Conservation (phyloP, 2,888 invertebrate species). For the Seladonia tumulorum region DNA sequence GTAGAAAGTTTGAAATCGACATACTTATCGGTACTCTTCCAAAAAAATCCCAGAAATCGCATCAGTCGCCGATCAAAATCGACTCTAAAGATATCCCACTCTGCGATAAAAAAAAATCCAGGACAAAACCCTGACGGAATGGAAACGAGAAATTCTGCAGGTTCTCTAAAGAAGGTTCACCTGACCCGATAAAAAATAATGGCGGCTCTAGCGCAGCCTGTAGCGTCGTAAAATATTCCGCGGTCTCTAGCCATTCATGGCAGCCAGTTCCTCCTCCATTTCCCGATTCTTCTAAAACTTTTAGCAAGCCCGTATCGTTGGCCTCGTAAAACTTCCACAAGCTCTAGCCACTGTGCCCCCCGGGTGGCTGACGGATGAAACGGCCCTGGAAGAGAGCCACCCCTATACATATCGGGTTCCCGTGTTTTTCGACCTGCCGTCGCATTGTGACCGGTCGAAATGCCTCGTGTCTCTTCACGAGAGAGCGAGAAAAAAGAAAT, state of each 20-base stretch:
- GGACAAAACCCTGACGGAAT: background rate
- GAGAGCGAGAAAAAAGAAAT: background rate
- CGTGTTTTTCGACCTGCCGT: constrained; percentile 4
- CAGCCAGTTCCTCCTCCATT: background rate
- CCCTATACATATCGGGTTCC: constrained; percentile 10
- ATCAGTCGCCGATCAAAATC: too few species aligned
- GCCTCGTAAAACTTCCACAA: background rate
- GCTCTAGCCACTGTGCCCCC: background rate
- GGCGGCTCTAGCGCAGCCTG: background rate
- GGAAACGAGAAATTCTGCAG: background rate
- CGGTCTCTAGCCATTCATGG: background rate
- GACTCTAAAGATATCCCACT: too few species aligned
- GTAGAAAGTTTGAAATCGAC: too few species aligned
- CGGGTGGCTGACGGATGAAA: background rate
- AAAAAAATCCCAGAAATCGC: background rate
- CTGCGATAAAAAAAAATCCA: background rate
- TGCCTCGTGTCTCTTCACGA: background rate
- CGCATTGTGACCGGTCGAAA: constrained; percentile 12
- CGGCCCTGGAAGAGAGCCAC: background rate
- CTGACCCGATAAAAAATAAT: background rate
- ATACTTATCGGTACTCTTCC: background rate
- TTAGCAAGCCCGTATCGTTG: background rate
- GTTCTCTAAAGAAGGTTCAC: background rate
- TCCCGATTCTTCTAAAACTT: constrained; percentile 1
- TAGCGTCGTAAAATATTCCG: background rate